Conservation (phyloP, 1,140 invertebrate genomes). For the Drosophila kohkoa region DNA sequence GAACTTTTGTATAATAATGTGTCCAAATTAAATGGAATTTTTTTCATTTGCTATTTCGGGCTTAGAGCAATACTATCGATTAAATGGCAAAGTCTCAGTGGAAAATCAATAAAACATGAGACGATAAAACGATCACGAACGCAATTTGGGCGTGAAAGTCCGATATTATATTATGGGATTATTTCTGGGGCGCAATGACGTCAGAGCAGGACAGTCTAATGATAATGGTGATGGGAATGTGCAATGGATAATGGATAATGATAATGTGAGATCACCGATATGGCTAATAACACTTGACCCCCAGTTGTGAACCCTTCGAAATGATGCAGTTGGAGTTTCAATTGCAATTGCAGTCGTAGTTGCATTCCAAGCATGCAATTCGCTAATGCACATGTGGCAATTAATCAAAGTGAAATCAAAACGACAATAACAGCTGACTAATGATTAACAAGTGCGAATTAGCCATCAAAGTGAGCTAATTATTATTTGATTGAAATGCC, state of each 20-base stretch:
- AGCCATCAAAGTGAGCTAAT: constrained; percentile 49
- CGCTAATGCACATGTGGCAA: constrained; percentile 35
- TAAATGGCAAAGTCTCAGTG: constrained; percentile 45
- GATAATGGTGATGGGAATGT: background rate
- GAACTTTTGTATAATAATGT: constrained; percentile 56
- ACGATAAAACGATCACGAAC: constrained; percentile 11
- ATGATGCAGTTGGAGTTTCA: constrained; percentile 11
- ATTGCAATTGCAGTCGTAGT: background rate
- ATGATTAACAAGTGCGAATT: constrained; percentile 54
- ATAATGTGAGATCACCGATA: constrained; percentile 10
- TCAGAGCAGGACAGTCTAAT: constrained; percentile 16
- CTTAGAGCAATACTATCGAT: constrained; percentile 38
- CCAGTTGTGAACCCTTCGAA: constrained; percentile 20
- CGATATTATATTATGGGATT: background rate
- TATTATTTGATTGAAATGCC: constrained; percentile 19
- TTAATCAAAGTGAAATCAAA: constrained; percentile 49
- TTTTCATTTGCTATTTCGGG: constrained; percentile 27
- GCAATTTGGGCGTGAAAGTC: constrained; percentile 31
- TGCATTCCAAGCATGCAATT: background rate
- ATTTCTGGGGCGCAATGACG: constrained; percentile 40
- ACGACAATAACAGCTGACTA: constrained; percentile 12
- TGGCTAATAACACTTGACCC: constrained; percentile 46
- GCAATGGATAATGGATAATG: constrained; percentile 11
- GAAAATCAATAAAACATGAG: constrained; percentile 57
- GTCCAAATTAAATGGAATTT: constrained; percentile 37